Evolutionary conservation across 2,888 invertebrate species (phyloP).

Genomic region (Sclerodermus sp.): DNA sequence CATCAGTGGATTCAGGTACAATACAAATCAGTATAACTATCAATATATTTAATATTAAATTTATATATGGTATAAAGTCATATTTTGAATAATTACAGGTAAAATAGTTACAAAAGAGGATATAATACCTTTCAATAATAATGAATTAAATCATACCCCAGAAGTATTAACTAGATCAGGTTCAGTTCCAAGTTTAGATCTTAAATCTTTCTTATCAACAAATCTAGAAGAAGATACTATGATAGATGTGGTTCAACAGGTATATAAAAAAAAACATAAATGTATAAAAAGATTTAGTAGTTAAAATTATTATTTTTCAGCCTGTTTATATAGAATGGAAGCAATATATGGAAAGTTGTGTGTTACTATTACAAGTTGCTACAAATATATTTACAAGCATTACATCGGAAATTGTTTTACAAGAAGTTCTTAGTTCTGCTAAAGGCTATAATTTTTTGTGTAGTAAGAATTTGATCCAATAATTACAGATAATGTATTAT

Average conservation of each 20-base stretch:
- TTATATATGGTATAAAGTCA: neutral
- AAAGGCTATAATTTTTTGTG: slow-evolving; percentile 62
- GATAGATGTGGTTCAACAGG: slow-evolving; percentile 49
- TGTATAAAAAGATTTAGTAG: neutral
- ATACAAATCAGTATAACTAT: neutral
- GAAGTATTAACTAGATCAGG: slow-evolving; percentile 50
- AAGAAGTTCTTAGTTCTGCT: slow-evolving; percentile 61
- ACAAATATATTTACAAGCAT: slow-evolving; percentile 61
- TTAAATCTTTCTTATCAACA: slow-evolving; percentile 52
- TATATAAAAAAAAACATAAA: slow-evolving; percentile 19
- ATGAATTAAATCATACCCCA: slow-evolving; percentile 43
- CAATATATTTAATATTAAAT: neutral
- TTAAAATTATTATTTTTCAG: slow-evolving; percentile 24
- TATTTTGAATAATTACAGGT: slow-evolving; percentile 29
- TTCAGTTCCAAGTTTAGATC: slow-evolving; percentile 56
- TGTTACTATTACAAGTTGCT: slow-evolving; percentile 60
- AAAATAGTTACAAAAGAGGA: slow-evolving; percentile 50
- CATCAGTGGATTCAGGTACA: slow-evolving; percentile 38
- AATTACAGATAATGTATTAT: neutral
- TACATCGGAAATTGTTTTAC: slow-evolving; percentile 60
- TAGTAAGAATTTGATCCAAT: slow-evolving; percentile 50
- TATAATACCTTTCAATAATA: slow-evolving; percentile 51
- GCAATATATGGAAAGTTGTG: slow-evolving; percentile 60
- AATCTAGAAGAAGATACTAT: slow-evolving; percentile 47
- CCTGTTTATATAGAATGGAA: slow-evolving; percentile 56